A percentile compares a stretch with the other conserved stretches of the same genome.
Evolutionary conservation across 2,888 invertebrate genomes (phyloP).

Genomic region (Pristionchus entomophagus): DNA sequence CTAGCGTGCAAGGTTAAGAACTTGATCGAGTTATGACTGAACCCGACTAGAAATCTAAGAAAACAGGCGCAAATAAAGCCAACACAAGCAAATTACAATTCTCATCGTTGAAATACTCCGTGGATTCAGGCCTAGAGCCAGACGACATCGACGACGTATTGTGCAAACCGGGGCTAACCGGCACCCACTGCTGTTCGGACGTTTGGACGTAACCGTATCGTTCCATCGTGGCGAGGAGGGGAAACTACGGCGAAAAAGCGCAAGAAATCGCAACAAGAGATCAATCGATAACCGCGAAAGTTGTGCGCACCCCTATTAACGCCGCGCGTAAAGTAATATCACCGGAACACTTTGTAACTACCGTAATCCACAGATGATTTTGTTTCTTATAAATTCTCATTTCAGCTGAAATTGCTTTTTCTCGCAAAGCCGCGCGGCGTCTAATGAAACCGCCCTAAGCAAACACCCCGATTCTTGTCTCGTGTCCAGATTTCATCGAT

Average conservation of each 20-base stretch:
- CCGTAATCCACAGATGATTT: not conserved
- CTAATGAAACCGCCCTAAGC: constrained; percentile 26
- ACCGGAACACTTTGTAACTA: not conserved
- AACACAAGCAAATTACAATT: not conserved
- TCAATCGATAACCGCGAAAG: not conserved
- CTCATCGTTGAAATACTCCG: not conserved
- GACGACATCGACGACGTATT: not conserved
- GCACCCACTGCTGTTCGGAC: too few species aligned
- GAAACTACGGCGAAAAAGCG: not conserved
- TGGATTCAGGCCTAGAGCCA: not conserved
- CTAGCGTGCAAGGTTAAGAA: too few species aligned
- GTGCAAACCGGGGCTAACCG: too few species aligned
- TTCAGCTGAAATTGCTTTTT: constrained; percentile 8
- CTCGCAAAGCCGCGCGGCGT: not conserved
- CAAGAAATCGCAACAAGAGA: not conserved
- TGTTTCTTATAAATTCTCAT: not conserved
- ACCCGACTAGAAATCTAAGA: too few species aligned
- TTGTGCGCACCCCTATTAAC: too few species aligned
- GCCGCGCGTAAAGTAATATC: not conserved
- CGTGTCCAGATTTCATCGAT: too few species aligned
- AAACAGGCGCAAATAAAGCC: not conserved
- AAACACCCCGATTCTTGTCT: too few species aligned
- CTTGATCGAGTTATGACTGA: too few species aligned
- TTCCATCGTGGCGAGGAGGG: not conserved
- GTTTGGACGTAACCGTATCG: too few species aligned